Percentiles rank a stretch among this genome's conserved stretches.
phyloP scores from a whole-genome alignment of 1,140 invertebrate species.

The Trichomalopsis sarcophagae region DNA sequence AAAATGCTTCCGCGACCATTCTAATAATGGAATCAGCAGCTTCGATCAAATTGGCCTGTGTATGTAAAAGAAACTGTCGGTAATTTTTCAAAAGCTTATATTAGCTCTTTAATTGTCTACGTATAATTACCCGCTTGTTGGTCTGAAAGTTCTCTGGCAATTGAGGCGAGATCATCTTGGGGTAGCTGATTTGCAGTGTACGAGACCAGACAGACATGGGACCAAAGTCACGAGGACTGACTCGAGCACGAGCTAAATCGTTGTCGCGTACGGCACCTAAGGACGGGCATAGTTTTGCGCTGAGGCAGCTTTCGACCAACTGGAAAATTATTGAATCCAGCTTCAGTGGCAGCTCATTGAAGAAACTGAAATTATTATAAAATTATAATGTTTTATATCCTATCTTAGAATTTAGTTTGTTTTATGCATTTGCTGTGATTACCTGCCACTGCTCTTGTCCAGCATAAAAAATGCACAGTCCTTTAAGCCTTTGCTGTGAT shows the following conservation, averaged over 20 bases:
- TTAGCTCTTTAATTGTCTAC: background rate
- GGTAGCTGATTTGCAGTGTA: background rate
- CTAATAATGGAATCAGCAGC: background rate
- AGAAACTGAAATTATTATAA: background rate
- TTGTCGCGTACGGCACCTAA: background rate
- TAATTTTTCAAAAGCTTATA: background rate
- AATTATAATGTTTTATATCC: background rate
- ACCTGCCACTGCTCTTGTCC: conserved; percentile 3
- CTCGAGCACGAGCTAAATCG: background rate
- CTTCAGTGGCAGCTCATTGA: background rate
- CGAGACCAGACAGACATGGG: conserved; percentile 16
- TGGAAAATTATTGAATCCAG: background rate
- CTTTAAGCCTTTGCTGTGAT: background rate
- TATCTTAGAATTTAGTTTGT: background rate
- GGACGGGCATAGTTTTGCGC: background rate
- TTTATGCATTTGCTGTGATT: background rate
- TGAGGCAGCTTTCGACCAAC: background rate
- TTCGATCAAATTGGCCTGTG: background rate
- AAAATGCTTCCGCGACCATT: background rate
- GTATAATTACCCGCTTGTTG: conserved; percentile 6
- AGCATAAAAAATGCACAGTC: conserved; percentile 22
- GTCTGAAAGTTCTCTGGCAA: background rate
- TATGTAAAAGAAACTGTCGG: background rate
- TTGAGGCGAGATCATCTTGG: conserved; percentile 12
- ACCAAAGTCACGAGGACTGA: background rate